Conservation (phyloP, 2,113 vertebrate species). For the Zeus faber region DNA sequence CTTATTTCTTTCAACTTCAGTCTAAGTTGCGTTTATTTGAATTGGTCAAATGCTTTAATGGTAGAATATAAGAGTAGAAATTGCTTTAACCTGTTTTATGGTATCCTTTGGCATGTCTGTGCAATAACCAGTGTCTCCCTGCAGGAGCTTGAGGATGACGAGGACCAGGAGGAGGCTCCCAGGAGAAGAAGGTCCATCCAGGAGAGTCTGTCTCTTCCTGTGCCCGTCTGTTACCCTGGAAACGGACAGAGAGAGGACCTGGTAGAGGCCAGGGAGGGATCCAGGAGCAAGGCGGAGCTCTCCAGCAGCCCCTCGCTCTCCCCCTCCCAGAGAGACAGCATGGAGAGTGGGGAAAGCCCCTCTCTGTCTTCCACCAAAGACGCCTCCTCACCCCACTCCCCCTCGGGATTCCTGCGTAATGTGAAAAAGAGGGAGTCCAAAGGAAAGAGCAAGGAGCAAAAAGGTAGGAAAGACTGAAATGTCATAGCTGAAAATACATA, state of each 20-base stretch:
- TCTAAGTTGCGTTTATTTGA: no score
- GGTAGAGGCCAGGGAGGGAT: no score
- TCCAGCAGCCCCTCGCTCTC: slow-evolving; percentile 76
- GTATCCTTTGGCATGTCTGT: slow-evolving; percentile 37
- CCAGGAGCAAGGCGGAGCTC: slow-evolving; percentile 71
- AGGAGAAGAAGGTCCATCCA: slow-evolving; percentile 69
- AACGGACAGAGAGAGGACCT: slow-evolving; percentile 69
- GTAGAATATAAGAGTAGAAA: no score
- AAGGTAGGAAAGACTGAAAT: slow-evolving; percentile 73
- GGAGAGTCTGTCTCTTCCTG: slow-evolving; percentile 72
- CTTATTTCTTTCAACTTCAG: not conserved
- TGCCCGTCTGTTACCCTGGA: slow-evolving; percentile 48
- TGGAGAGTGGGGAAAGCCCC: slow-evolving; percentile 63
- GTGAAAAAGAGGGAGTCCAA: slow-evolving; percentile 83
- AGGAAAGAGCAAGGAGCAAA: slow-evolving; percentile 81
- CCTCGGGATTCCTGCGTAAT: slow-evolving; percentile 73
- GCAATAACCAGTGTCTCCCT: slow-evolving; percentile 34
- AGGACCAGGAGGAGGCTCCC: slow-evolving; percentile 56
- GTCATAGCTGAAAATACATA: not conserved
- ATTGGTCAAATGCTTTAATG: no score
- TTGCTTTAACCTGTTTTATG: not conserved
- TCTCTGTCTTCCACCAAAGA: slow-evolving; percentile 72
- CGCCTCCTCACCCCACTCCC: slow-evolving; percentile 65
- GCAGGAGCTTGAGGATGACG: slow-evolving; percentile 47
- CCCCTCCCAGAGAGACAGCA: slow-evolving; percentile 73